Conservation (phyloP, 2,113 vertebrate genomes). For the Paracanthobrama guichenoti region DNA sequence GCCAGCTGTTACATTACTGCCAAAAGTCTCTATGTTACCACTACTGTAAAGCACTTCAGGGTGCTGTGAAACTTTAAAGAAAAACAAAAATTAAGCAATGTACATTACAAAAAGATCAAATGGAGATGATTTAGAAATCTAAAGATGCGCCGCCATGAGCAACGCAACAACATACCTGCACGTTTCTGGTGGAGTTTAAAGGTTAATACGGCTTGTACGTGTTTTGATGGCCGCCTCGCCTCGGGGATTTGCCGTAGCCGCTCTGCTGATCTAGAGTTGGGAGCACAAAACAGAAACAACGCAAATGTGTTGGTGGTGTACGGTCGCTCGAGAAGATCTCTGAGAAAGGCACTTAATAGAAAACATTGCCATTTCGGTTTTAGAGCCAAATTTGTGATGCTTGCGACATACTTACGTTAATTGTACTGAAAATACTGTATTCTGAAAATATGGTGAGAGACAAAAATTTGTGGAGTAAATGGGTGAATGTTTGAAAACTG, state of each 20-base stretch:
- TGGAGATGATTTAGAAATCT: conserved; percentile 54
- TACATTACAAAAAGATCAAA: conserved; percentile 81
- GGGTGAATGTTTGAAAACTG: conserved; percentile 60
- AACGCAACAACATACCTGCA: conserved; percentile 83
- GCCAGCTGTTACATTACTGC: conserved; percentile 83
- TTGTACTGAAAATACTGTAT: conserved; percentile 45
- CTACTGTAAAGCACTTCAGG: conserved; percentile 95
- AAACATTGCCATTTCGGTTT: not conserved
- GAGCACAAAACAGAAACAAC: conserved; percentile 56
- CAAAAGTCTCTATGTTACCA: conserved; percentile 90
- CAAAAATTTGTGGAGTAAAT: conserved; percentile 58
- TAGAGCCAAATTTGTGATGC: conserved; percentile 15
- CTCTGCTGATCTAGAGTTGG: conserved; percentile 87
- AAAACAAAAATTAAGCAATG: conserved; percentile 78
- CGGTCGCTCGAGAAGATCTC: not conserved
- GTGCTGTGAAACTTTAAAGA: conserved; percentile 95
- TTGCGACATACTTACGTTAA: conserved; percentile 52
- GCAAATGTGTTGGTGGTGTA: conserved; percentile 30
- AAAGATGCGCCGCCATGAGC: conserved; percentile 46
- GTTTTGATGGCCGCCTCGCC: conserved; percentile 97
- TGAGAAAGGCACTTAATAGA: conserved; percentile 7
- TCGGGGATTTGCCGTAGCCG: conserved; percentile 97
- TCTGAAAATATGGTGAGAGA: conserved; percentile 56
- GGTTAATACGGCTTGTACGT: conserved; percentile 98
- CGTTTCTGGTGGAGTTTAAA: conserved; percentile 79